Percentiles rank a stretch among this genome's conserved stretches.
These are phyloP conservation scores for Protosalanx chinensis DNA, from an alignment of 2,797 vertebrate species.

Conservation along the genomic window DNA sequence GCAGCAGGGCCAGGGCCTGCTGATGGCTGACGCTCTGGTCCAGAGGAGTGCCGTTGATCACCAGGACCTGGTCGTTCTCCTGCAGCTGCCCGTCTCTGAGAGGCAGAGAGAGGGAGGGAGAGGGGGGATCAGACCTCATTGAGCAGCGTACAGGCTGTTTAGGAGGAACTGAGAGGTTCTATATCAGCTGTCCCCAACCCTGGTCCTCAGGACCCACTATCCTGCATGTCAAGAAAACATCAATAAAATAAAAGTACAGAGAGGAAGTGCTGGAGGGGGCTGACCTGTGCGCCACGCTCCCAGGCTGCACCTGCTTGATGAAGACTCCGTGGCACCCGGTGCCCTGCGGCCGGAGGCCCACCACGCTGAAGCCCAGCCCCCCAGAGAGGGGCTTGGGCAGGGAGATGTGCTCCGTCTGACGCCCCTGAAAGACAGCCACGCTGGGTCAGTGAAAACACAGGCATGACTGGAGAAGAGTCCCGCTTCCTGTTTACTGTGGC, in stretches of 20 bases:
- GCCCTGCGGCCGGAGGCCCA: slow-evolving; percentile 80
- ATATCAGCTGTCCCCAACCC: no score
- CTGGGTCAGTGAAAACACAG: background rate
- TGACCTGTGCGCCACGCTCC: slow-evolving; percentile 90
- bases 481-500: no score
- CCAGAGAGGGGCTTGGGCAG: slow-evolving; percentile 83
- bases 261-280: slow-evolving; percentile 37
- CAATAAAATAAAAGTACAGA: background rate
- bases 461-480: no score
- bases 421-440: slow-evolving; percentile 71
- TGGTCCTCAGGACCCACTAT: no score
- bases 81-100: slow-evolving; percentile 85
- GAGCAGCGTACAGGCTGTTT: no score
- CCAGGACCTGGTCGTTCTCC: slow-evolving; percentile 92
- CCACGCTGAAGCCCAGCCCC: slow-evolving; percentile 93
- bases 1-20: slow-evolving; percentile 85
- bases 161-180: no score
- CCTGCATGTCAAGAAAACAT: no score
- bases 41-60: slow-evolving; percentile 84
- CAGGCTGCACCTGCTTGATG: slow-evolving; percentile 88
- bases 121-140: background rate
- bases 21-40: slow-evolving; percentile 86
- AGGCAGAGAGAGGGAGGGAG: no score
- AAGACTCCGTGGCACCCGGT: slow-evolving; percentile 81
- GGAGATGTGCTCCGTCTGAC: slow-evolving; percentile 78